These are phyloP conservation scores for Xestobium rufovillosum DNA, from an alignment of 2,888 invertebrate species.

Conservation along the genomic window DNA sequence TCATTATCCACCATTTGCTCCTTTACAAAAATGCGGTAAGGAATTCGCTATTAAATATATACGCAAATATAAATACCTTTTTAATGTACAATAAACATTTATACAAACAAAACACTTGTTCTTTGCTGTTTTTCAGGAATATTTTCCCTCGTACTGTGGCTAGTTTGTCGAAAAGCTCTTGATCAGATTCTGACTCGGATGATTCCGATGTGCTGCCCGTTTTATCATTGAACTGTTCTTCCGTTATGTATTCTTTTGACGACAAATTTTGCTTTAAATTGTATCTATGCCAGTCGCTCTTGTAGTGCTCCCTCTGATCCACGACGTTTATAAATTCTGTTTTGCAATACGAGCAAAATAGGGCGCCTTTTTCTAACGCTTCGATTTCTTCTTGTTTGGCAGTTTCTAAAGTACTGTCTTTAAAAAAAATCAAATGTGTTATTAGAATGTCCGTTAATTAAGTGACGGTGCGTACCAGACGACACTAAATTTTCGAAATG, in stretches of 20 bases:
- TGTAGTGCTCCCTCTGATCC: conserved; percentile 68
- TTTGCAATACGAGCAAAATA: conserved; percentile 49
- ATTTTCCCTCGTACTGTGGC: conserved; percentile 57
- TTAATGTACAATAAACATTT: conserved; percentile 64
- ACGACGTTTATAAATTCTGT: conserved; percentile 49
- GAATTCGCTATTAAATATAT: conserved; percentile 10
- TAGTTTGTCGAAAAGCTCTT: conserved; percentile 36
- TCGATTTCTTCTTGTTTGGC: conserved; percentile 5
- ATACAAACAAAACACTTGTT: conserved; percentile 66
- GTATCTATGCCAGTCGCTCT: conserved; percentile 78
- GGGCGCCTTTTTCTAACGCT: conserved; percentile 20
- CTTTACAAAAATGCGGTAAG: conserved; percentile 16
- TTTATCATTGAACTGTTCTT: conserved; percentile 50
- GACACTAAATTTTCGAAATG: conserved; percentile 26
- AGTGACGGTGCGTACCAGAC: no score
- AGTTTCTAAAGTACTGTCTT: conserved; percentile 11
- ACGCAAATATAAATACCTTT: conserved; percentile 47
- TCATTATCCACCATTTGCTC: conserved; percentile 27
- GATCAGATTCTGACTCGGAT: conserved; percentile 49
- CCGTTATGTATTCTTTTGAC: conserved; percentile 48
- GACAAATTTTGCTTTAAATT: conserved; percentile 67
- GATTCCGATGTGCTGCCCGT: conserved; percentile 56
- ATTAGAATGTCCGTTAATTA: conserved; percentile 1
- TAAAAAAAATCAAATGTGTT: background rate
- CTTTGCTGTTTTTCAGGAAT: conserved; percentile 60